Conservation (phyloP, 2,797 vertebrate species). For the Gymnopithys bicolor region DNA sequence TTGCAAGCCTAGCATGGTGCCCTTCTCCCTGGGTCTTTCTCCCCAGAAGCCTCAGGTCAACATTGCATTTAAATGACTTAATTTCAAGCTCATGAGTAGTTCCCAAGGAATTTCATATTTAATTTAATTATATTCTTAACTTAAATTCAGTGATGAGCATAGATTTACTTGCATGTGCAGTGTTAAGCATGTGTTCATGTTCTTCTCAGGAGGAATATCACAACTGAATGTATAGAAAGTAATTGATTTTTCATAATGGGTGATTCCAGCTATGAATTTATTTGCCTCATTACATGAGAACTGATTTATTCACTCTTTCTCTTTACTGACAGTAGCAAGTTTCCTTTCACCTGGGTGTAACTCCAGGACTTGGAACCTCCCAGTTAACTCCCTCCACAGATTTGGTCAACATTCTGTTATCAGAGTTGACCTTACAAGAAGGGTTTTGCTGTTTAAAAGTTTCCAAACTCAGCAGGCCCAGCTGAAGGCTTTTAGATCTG, state of each 20-base stretch:
- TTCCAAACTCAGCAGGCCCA: neutral
- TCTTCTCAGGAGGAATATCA: constrained; percentile 31
- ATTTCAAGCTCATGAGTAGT: neutral
- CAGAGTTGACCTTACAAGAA: neutral
- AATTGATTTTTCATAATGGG: constrained; percentile 11
- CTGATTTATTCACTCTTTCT: constrained; percentile 36
- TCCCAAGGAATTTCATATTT: constrained; percentile 4
- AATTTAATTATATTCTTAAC: constrained; percentile 27
- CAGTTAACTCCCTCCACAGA: neutral
- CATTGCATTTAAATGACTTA: neutral
- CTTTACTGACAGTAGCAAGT: neutral
- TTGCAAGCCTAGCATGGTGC: neutral
- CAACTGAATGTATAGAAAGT: neutral
- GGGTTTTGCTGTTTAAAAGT: neutral
- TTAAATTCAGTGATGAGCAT: constrained; percentile 25
- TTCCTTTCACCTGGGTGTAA: constrained; percentile 26
- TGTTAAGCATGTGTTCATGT: neutral
- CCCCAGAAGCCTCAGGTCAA: neutral
- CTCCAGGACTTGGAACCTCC: neutral
- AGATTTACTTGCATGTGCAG: neutral
- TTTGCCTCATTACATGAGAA: constrained; percentile 5
- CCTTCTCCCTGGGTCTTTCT: neutral
- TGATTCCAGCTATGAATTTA: constrained; percentile 23
- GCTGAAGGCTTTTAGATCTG: neutral
- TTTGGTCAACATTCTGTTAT: neutral